phyloP scores from a whole-genome alignment of 2,888 invertebrate genomes.

The Amphipyra berbera region DNA sequence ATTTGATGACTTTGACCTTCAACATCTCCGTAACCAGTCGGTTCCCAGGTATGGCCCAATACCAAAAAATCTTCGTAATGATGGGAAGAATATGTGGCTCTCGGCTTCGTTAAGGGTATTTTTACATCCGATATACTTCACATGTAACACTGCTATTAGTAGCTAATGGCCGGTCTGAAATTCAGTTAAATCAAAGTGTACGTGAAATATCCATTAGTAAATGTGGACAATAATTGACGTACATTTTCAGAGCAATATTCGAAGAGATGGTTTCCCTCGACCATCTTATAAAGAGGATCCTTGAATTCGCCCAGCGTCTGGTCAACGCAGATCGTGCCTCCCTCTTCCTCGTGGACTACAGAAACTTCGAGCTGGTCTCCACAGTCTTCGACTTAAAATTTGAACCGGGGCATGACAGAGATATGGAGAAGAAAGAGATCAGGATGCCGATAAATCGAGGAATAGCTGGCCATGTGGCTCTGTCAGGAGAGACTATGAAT shows the following conservation, averaged over 20 bases:
- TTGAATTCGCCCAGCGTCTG: slow-evolving; percentile 95
- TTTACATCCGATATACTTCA: too few species aligned
- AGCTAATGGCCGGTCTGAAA: too few species aligned
- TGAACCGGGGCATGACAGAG: slow-evolving; percentile 68
- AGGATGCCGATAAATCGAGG: slow-evolving; percentile 94
- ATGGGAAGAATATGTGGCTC: too few species aligned
- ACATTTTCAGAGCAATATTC: slow-evolving; percentile 93
- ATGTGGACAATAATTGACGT: not conserved
- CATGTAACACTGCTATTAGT: too few species aligned
- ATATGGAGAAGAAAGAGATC: slow-evolving; percentile 87
- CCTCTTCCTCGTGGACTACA: slow-evolving; percentile 94
- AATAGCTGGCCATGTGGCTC: slow-evolving; percentile 95
- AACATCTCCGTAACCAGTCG: too few species aligned
- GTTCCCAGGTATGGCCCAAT: too few species aligned
- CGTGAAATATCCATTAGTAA: not conserved
- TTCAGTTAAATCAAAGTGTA: too few species aligned
- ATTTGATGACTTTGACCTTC: too few species aligned
- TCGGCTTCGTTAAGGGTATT: too few species aligned
- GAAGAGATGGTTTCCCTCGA: slow-evolving; percentile 97
- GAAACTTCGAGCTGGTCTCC: slow-evolving; percentile 94
- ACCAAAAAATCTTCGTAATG: too few species aligned
- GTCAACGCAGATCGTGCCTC: slow-evolving; percentile 96
- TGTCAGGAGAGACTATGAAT: slow-evolving; percentile 94
- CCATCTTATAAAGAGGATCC: slow-evolving; percentile 94
- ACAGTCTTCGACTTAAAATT: slow-evolving; percentile 93